Evolutionary conservation across 2,888 invertebrate genomes (phyloP), one percentile per base, ranked within the genome.

Genomic region (Entomobrya multifasciata): DNA sequence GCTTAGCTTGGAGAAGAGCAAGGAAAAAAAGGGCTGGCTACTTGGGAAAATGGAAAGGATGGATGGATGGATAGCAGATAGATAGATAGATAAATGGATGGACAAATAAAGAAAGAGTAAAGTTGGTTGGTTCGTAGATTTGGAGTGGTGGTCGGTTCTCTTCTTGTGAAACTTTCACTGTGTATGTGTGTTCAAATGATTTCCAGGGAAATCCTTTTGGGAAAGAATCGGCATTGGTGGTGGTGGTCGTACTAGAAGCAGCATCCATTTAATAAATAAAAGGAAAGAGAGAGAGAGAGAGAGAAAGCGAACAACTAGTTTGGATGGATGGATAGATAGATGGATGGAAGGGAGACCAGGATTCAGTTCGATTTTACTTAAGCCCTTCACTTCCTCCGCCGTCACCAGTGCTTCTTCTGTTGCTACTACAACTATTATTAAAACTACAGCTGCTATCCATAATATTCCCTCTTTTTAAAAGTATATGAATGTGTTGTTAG

Each of bases 61-160:
- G 17, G 72, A 84, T 84, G 70, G 67, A 85, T 85, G 85, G 85
- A 85, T 72, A 62, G 80, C 44, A 62, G 60, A 30, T 57, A n/a
- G n/a, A n/a, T n/a, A n/a, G n/a, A n/a, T n/a, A n/a, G n/a, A n/a
- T n/a, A n/a, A n/a, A n/a, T 80, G 70, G 49, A 84, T 74, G 74
- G 83, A 84, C 62, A 62, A 62, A 62, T 62, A 62, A 62, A 62
- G 52, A 52, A n/a, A 17, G 62, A 62, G 62, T 62, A 62, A 62
- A 62, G 62, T 62, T 30, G 62, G 25, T 62, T 62, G 62, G 30
- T 62, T 62, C 30, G 30, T 30, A 30, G 27, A 30, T 27, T 17
- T 27, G 62, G 27, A 20, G 30, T 62, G 30, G 52, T 62, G 62
- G 30, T 62, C 62, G 13, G 57, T 57, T 11, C 60, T 62, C n/a